These are phyloP conservation scores for Montipora capitata DNA, from an alignment of 92 coral and sea anemone species.

Conservation along the genomic window DNA sequence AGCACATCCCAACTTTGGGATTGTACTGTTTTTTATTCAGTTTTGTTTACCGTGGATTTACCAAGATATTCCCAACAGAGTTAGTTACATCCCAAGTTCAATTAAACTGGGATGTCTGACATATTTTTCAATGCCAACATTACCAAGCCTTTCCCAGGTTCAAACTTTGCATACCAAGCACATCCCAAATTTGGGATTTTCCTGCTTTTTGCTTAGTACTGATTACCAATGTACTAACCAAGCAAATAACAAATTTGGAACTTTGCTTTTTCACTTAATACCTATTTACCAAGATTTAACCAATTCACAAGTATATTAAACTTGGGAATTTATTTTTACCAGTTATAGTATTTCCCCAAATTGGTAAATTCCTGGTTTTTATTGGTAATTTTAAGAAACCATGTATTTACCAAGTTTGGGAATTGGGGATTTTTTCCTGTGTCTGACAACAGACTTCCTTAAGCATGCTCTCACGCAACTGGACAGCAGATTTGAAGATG, in stretches of 20 bases:
- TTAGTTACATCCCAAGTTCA: conserved; percentile 23
- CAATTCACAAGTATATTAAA: conserved; percentile 12
- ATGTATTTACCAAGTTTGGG: conserved; percentile 46
- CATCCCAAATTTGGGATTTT: conserved; percentile 49
- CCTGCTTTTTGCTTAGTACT: conserved; percentile 8
- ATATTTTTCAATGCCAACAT: neutral
- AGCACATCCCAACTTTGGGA: conserved; percentile 10
- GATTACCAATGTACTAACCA: conserved; percentile 4
- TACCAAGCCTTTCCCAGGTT: conserved; percentile 13
- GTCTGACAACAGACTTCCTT: too few species aligned
- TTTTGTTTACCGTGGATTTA: neutral
- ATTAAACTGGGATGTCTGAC: conserved; percentile 24
- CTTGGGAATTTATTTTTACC: conserved; percentile 33
- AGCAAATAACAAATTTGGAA: conserved; percentile 33
- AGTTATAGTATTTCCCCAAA: conserved; percentile 29
- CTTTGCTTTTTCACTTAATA: conserved; percentile 33
- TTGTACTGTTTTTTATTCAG: neutral
- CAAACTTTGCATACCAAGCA: conserved; percentile 26
- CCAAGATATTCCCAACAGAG: conserved; percentile 30
- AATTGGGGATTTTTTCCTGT: conserved; percentile 50
- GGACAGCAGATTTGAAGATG: too few species aligned
- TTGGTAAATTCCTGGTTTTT: conserved; percentile 17
- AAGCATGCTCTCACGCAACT: too few species aligned
- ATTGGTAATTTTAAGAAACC: conserved; percentile 45
- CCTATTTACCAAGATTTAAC: conserved; percentile 45